These are phyloP conservation scores for Watsonalla binaria DNA, from an alignment of 2,888 invertebrate species.

Conservation along the genomic window DNA sequence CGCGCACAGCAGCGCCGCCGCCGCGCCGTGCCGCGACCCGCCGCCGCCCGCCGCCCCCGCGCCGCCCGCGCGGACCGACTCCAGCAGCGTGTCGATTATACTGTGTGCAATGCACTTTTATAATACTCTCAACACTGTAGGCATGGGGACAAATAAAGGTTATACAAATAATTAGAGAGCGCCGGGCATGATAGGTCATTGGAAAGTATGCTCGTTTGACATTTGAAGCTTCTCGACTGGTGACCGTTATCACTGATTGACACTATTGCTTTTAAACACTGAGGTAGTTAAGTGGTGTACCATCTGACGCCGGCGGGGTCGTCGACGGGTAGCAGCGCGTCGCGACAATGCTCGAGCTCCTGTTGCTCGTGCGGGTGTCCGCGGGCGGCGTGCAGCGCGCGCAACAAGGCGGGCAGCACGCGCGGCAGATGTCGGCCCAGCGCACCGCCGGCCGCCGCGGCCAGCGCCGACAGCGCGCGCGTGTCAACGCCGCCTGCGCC, in stretches of 20 bases:
- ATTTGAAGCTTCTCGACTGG: too few species aligned
- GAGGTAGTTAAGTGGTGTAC: slow-evolving; percentile 59
- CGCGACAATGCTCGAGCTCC: slow-evolving; percentile 94
- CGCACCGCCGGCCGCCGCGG: slow-evolving; percentile 96
- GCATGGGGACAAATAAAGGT: too few species aligned
- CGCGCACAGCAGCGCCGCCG: slow-evolving; percentile 92
- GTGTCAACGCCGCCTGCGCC: slow-evolving; percentile 33
- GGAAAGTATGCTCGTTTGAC: too few species aligned
- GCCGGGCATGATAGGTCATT: too few species aligned
- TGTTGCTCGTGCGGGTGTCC: slow-evolving; percentile 81
- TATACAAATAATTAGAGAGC: too few species aligned
- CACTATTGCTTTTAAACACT: too few species aligned
- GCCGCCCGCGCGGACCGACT: slow-evolving; percentile 32
- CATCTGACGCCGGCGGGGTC: slow-evolving; percentile 93
- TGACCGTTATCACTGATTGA: too few species aligned
- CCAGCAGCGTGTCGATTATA: slow-evolving; percentile 42
- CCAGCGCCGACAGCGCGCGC: slow-evolving; percentile 84
- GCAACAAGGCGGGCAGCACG: slow-evolving; percentile 93
- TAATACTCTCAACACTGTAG: too few species aligned
- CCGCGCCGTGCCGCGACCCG: slow-evolving; percentile 86
- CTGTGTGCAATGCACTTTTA: slow-evolving; percentile 11
- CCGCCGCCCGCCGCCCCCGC: slow-evolving; percentile 81
- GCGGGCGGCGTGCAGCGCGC: slow-evolving; percentile 84
- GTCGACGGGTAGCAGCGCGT: slow-evolving; percentile 93
- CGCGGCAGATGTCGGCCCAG: slow-evolving; percentile 93